These are phyloP conservation scores for Antedon mediterranea DNA, from an alignment of 53 echinoderm and acorn worm species.

Conservation along the genomic window DNA sequence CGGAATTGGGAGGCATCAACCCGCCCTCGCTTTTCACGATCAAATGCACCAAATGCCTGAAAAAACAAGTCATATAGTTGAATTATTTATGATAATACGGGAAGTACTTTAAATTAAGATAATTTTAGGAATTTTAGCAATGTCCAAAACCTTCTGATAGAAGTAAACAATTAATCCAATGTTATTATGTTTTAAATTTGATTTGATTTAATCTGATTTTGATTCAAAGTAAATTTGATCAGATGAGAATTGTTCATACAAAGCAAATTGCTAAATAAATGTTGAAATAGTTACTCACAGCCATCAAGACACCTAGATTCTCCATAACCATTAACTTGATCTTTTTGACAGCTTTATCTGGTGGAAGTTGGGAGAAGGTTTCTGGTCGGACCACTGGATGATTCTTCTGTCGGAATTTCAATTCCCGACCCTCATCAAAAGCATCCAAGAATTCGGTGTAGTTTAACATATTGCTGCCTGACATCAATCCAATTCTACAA, in stretches of 20 bases:
- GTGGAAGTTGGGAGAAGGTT: slow-evolving; percentile 44
- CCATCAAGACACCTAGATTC: slow-evolving; percentile 43
- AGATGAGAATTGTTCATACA: too few relatives aligned
- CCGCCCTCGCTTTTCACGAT: slow-evolving; percentile 74
- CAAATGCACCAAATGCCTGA: slow-evolving; percentile 94
- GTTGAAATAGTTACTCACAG: too few relatives aligned
- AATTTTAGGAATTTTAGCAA: too few relatives aligned
- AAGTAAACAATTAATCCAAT: too few relatives aligned
- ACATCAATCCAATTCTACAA: slow-evolving; percentile 52
- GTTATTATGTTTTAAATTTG: too few relatives aligned
- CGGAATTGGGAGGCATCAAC: slow-evolving; percentile 66
- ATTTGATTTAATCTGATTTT: too few relatives aligned
- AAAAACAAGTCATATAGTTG: background rate
- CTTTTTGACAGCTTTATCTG: slow-evolving; percentile 78
- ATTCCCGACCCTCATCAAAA: slow-evolving; percentile 78
- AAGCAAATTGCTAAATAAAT: too few relatives aligned
- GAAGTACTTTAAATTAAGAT: too few relatives aligned
- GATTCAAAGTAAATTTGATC: too few relatives aligned
- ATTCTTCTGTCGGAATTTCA: slow-evolving; percentile 59
- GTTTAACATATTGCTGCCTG: slow-evolving; percentile 41
- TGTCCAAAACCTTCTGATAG: too few relatives aligned
- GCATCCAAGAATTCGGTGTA: slow-evolving; percentile 68
- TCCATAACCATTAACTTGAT: slow-evolving; percentile 51
- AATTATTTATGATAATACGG: background rate
- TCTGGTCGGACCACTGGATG: slow-evolving; percentile 59